Evolutionary conservation across 2,113 vertebrate genomes (phyloP).

Genomic region (Rhizomys pruinosus): DNA sequence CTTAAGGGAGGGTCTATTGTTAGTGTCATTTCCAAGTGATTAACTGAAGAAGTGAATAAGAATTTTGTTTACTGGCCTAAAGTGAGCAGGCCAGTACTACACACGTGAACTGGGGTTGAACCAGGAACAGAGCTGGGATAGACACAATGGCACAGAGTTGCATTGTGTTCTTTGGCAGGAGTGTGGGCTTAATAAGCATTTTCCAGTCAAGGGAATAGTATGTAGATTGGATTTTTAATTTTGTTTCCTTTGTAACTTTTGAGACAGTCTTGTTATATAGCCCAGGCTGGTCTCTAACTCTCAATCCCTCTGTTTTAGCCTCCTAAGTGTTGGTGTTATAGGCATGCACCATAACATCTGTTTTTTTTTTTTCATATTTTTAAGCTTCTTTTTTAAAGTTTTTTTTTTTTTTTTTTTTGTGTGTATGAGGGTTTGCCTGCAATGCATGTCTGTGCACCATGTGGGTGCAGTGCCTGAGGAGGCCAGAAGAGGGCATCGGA

Average conservation of each 20-base stretch:
- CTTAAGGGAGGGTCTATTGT: fast-evolving
- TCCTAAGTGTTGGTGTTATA: background rate
- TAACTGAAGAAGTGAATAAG: fast-evolving
- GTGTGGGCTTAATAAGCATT: fast-evolving
- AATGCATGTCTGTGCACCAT: too few relatives aligned
- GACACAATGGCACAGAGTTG: fast-evolving
- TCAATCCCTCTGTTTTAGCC: background rate
- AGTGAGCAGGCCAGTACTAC: too few relatives aligned
- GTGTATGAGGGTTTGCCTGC: too few relatives aligned
- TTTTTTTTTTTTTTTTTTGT: too few relatives aligned
- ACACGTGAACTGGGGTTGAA: too few relatives aligned
- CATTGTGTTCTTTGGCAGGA: background rate
- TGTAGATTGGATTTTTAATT: background rate
- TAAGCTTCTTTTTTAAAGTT: background rate
- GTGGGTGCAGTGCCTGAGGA: too few relatives aligned
- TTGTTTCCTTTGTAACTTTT: background rate
- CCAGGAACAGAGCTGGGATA: too few relatives aligned
- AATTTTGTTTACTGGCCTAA: fast-evolving
- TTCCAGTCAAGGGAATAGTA: background rate
- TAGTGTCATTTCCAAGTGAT: background rate
- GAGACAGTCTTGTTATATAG: background rate
- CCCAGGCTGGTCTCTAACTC: too few relatives aligned
- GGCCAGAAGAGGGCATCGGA: too few relatives aligned
- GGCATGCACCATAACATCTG: background rate
- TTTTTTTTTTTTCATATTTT: background rate